Conservation (phyloP, 2,797 vertebrate species). For the Hylomyscus alleni region DNA sequence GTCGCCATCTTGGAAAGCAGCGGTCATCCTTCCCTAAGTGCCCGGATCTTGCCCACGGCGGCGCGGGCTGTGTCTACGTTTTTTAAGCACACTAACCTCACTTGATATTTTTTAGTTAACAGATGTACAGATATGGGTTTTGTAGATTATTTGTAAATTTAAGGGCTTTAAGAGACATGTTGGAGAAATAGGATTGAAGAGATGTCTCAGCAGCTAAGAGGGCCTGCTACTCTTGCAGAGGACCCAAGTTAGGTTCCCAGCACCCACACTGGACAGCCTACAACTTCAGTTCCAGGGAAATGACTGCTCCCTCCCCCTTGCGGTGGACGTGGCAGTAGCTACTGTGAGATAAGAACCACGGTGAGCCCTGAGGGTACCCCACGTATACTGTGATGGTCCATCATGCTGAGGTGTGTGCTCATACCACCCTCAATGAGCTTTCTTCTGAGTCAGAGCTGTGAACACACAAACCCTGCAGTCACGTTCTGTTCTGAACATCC, state of each 20-base stretch:
- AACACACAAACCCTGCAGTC: not conserved
- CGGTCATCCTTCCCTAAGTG: conserved; percentile 96
- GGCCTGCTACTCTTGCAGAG: not conserved
- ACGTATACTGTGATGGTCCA: not conserved
- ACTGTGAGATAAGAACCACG: not conserved
- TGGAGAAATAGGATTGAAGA: conserved; percentile 64
- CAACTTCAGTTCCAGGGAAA: not conserved
- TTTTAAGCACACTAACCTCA: conserved; percentile 57
- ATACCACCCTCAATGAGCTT: not conserved
- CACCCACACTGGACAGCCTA: not conserved
- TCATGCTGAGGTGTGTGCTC: not conserved
- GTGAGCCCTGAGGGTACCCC: not conserved
- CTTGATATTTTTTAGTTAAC: conserved; percentile 81
- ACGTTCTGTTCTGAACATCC: not conserved
- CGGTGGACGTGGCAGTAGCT: not conserved
- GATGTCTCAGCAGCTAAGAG: not conserved
- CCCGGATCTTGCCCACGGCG: conserved; percentile 94
- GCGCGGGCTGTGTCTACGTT: conserved; percentile 84
- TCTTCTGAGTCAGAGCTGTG: conserved; percentile 18
- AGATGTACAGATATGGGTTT: conserved; percentile 75
- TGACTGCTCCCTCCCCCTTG: not conserved
- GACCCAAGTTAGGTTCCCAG: not conserved
- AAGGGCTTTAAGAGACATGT: conserved; percentile 87
- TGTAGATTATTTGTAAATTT: conserved; percentile 87
- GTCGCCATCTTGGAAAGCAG: conserved; percentile 99